Evolutionary conservation across 2,113 vertebrate genomes (phyloP), one percentile per base, ranked within the genome.

Genomic region (Aplodontia rufa): DNA sequence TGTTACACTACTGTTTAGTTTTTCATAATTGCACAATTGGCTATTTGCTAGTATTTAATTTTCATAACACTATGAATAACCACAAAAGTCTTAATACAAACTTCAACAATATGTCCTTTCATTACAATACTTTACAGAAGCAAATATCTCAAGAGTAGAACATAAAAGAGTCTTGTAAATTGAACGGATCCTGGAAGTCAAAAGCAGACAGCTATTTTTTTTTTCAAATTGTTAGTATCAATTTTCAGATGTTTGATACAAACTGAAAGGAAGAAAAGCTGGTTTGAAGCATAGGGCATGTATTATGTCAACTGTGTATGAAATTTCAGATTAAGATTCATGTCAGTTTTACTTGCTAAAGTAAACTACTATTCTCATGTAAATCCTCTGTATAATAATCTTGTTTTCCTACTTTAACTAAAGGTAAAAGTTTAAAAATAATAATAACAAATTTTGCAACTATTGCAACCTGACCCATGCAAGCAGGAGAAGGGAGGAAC

Each of bases 311-410:
- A 45, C 32, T 72, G 42, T 24, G 62, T 72, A 49, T 89, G 81
- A 87, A 83, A 93, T 94, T 96, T 95, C 69, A 76, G 47, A 68
- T 91, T 86, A 69, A 60, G 20, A 93, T 72, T 71, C 90, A 51
- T 93, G 82, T 62, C 8, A 62, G 80, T 93, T 89, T 83, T 64
- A 28, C 22, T 42, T 76, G 19, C 40, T 91, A 78, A 69, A 51
- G n/a, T 35, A 92, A 94, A 60, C 55, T 72, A 40, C 64, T 13
- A 60, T 87, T 85, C 68, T 49, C 76, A 47, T 66, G 13, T 83
- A 78, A 71, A 12, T 75, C 7, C 10, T 96, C 30, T 87, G 28
- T 60, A 37, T 2, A n/a, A 81, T 83, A 88, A 55, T 83, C 96
- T 87, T 75, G 58, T 91, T 92, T 80, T 95, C 66, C 40, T 81